Evolutionary conservation across 2,888 invertebrate genomes (phyloP).

Genomic region (Chromoteleia sp.): DNA sequence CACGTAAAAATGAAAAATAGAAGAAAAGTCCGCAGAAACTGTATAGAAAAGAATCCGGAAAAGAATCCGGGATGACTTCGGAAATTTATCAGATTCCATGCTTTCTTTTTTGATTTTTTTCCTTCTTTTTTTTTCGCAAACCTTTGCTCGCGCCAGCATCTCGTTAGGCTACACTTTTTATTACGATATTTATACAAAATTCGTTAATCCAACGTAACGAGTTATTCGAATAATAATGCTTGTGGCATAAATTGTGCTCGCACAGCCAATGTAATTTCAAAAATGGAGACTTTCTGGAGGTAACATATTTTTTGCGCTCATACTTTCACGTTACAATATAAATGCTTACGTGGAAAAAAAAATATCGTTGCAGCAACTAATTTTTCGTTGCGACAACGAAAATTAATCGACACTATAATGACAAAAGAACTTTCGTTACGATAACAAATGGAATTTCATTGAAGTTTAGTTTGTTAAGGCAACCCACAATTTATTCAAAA

Average conservation of each 20-base stretch:
- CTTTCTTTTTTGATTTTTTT: slow-evolving; percentile 37
- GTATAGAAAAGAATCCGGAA: slow-evolving; percentile 54
- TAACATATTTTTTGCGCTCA: background rate
- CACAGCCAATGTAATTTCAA: background rate
- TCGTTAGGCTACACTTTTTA: slow-evolving; percentile 17
- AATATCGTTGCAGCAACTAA: no score
- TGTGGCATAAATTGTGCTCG: slow-evolving; percentile 1
- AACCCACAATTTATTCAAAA: no score
- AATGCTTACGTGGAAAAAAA: no score
- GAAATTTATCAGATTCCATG: slow-evolving; percentile 58
- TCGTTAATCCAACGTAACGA: slow-evolving; percentile 15
- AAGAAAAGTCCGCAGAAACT: slow-evolving; percentile 52
- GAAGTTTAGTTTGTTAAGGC: no score
- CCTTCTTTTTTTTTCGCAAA: slow-evolving; percentile 16
- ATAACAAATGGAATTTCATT: no score
- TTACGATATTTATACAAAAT: slow-evolving; percentile 48
- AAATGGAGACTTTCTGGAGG: slow-evolving; percentile 6
- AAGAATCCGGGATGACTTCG: slow-evolving; percentile 50
- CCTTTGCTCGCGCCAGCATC: slow-evolving; percentile 4
- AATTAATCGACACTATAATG: no score
- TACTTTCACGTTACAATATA: background rate
- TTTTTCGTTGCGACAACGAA: no score
- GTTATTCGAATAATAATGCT: slow-evolving; percentile 17
- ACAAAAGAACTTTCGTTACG: no score
- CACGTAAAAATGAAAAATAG: slow-evolving; percentile 61